Base-by-base conservation (phyloP, 1,140 invertebrate genomes). In the Tribolium castaneum region DNA sequence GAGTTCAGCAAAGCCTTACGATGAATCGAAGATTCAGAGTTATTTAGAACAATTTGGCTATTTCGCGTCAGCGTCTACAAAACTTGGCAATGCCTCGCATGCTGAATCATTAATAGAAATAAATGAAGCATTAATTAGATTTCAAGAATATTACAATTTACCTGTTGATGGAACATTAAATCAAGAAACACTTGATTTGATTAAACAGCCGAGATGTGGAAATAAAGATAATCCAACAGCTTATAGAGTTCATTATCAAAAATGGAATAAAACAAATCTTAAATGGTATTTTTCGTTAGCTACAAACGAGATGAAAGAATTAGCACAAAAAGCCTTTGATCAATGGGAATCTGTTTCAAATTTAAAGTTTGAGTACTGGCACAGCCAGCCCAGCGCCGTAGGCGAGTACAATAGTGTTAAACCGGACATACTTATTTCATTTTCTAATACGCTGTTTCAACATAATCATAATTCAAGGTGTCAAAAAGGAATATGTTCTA, bases 331-430 rank as follows among this genome's bases (percentile, higher is more conserved):
- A 30, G 25, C 25, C 3, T 30, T 30, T 30, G 25, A 30, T 30
- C 25, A 30, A 30, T 30, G 25, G 25, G 25, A 30, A 30, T 30
- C 25, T 4, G 25, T 30, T 30, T 30, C 25, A 25, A 76, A 66
- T 49, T 76, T 76, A 66, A 76, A 76, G 12, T 76, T 66, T 76
- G n/a, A n/a, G n/a, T n/a, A n/a, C n/a, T n/a, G n/a, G n/a, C n/a
- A n/a, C n/a, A n/a, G n/a, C n/a, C n/a, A n/a, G n/a, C n/a, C n/a
- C n/a, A n/a, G n/a, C n/a, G n/a, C n/a, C n/a, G n/a, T n/a, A n/a
- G n/a, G n/a, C n/a, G 45, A 49, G 49, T 76, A 49, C 50, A 45
- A 56, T 52, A 39, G 9, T 34, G 66, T 19, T 62, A 76, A 70
- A 62, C 75, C 56, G 30, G 25, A 30, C 6, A 30, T 30, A 30